These are phyloP conservation scores for Hydrocynus forskahlii DNA, from an alignment of 2,797 vertebrate genomes.

Conservation along the genomic window DNA sequence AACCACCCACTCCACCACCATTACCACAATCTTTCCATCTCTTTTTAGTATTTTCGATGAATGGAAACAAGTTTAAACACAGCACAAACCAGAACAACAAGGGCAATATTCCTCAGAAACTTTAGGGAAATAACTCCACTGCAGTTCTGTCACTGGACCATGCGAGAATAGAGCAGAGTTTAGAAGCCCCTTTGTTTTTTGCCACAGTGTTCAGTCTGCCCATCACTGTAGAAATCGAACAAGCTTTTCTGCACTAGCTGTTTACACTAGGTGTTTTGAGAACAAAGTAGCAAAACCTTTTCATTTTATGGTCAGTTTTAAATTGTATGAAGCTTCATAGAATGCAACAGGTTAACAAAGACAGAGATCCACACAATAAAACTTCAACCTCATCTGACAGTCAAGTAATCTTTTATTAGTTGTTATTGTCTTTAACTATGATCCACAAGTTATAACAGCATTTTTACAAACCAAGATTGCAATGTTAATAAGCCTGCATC, in stretches of 20 bases:
- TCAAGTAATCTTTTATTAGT: background rate
- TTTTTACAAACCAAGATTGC: background rate
- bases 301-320: conserved; percentile 28
- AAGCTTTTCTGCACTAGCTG: conserved; percentile 38
- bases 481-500: background rate
- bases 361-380: background rate
- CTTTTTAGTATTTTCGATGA: conserved; percentile 67
- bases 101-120: conserved; percentile 58
- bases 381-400: background rate
- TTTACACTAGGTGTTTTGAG: conserved; percentile 53
- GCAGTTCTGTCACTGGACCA: conserved; percentile 67
- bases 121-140: conserved; percentile 75
- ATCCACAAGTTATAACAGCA: background rate
- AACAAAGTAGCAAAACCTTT: conserved; percentile 45
- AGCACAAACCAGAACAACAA: conserved; percentile 65
- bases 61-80: conserved; percentile 72
- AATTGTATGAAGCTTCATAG: conserved; percentile 13
- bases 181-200: conserved; percentile 68
- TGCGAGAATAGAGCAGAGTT: conserved; percentile 66
- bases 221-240: conserved; percentile 67
- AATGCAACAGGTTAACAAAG: background rate
- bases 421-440: background rate
- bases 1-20: background rate
- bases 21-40: conserved; percentile 12
- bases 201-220: conserved; percentile 62